Percentiles rank a stretch among this genome's conserved stretches.
These are phyloP conservation scores for Ptychochromis oligacanthus DNA, from an alignment of 2,113 vertebrate genomes.

Conservation along the genomic window DNA sequence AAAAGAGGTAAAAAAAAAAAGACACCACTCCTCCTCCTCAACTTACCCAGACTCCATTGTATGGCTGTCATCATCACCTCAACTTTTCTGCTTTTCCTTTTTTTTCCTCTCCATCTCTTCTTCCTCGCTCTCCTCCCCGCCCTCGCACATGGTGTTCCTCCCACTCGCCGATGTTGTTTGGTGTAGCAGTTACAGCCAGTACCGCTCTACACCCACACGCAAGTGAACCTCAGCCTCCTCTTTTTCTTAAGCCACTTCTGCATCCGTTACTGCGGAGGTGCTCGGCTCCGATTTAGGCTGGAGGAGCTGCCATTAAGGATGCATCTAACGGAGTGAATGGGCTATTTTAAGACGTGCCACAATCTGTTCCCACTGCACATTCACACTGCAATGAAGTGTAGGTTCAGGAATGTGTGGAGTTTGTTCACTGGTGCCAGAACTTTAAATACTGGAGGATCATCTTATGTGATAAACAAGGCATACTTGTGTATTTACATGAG, in stretches of 20 bases:
- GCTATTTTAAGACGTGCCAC: conserved; percentile 60
- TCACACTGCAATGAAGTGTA: conserved; percentile 24
- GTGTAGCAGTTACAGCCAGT: conserved; percentile 71
- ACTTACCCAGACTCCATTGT: conserved; percentile 11
- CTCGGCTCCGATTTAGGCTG: background rate
- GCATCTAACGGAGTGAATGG: conserved; percentile 43
- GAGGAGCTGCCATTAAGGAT: conserved; percentile 35
- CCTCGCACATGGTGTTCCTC: conserved; percentile 69
- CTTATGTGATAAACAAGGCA: background rate
- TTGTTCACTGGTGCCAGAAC: conserved; percentile 3
- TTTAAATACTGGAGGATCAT: conserved; percentile 26
- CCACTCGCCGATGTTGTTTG: conserved; percentile 67
- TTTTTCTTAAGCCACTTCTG: conserved; percentile 47
- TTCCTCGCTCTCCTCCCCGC: background rate
- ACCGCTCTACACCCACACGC: conserved; percentile 62
- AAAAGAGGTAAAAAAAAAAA: conserved; percentile 16
- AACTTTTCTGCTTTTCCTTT: conserved; percentile 1
- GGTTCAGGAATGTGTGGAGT: conserved; percentile 18
- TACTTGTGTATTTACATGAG: background rate
- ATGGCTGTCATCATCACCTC: conserved; percentile 7
- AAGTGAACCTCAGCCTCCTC: conserved; percentile 42
- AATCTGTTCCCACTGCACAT: conserved; percentile 49
- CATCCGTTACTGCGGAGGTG: conserved; percentile 24
- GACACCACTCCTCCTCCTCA: background rate
- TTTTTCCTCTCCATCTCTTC: background rate